Evolutionary conservation across 1,140 invertebrate genomes (phyloP).

Genomic region (Maconellicoccus hirsutus): DNA sequence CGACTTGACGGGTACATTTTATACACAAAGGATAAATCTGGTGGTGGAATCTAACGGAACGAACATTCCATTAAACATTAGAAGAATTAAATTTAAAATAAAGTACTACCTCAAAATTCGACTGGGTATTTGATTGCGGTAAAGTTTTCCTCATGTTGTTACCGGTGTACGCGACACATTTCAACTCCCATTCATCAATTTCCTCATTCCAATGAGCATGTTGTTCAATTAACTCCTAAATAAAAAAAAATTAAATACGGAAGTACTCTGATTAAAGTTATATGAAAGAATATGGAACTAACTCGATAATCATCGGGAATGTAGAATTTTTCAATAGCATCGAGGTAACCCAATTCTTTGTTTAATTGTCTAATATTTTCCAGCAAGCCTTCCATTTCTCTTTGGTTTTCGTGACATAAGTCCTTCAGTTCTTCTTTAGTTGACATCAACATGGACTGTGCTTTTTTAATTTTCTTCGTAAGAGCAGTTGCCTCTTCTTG

Average conservation of each 20-base stretch:
- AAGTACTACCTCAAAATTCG: slow-evolving; percentile 22
- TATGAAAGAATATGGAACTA: slow-evolving; percentile 16
- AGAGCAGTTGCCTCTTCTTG: slow-evolving; percentile 88
- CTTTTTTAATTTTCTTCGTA: slow-evolving; percentile 84
- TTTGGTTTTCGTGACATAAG: slow-evolving; percentile 83
- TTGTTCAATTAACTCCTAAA: slow-evolving; percentile 78
- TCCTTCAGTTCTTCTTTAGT: slow-evolving; percentile 79
- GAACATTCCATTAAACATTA: slow-evolving; percentile 1
- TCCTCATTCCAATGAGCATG: slow-evolving; percentile 96
- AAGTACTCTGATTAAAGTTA: too few relatives aligned
- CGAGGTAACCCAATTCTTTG: slow-evolving; percentile 81
- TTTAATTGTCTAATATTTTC: slow-evolving; percentile 83
- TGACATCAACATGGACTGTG: slow-evolving; percentile 65
- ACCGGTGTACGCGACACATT: slow-evolving; percentile 95
- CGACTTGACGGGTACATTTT: slow-evolving; percentile 1
- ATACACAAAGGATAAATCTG: slow-evolving; percentile 39
- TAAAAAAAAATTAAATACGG: slow-evolving; percentile 21
- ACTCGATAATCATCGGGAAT: slow-evolving; percentile 85
- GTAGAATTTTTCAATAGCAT: slow-evolving; percentile 71
- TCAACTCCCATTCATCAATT: slow-evolving; percentile 95
- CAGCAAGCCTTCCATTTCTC: slow-evolving; percentile 89
- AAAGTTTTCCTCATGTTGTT: slow-evolving; percentile 84
- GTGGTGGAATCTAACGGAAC: slow-evolving; percentile 31
- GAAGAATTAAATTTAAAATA: neutral
- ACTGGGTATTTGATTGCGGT: slow-evolving; percentile 16